Conservation (phyloP, 2,797 vertebrate genomes). For the Pterois miles region DNA sequence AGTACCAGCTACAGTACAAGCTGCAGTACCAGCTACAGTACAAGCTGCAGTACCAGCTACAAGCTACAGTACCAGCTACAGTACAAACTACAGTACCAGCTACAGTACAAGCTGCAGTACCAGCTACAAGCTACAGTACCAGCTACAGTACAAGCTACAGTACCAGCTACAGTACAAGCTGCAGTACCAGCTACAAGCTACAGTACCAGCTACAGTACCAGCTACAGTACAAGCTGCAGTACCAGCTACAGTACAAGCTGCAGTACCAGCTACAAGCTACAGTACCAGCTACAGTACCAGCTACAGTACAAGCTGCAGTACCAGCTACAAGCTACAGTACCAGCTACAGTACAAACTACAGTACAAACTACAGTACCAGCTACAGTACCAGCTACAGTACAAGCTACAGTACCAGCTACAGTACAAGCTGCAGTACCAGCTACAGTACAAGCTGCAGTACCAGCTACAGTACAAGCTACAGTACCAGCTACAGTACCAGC, state of each 20-base stretch:
- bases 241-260: conserved; percentile 3
- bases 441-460: neutral
- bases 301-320: too few species aligned
- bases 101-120: conserved; percentile 4
- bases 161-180: conserved; percentile 1
- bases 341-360: too few species aligned
- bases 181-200: conserved; percentile 13
- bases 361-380: conserved; percentile 5
- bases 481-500: neutral
- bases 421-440: conserved; percentile 19
- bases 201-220: neutral
- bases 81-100: neutral
- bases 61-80: neutral
- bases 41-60: too few species aligned
- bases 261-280: too few species aligned
- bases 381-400: conserved; percentile 4
- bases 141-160: conserved; percentile 4
- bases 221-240: conserved; percentile 18
- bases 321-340: conserved; percentile 4
- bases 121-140: conserved; percentile 4
- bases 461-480: conserved; percentile 22
- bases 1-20: conserved; percentile 2
- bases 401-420: neutral
- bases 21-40: conserved; percentile 4
- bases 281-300: neutral